Evolutionary conservation across 2,888 invertebrate species (phyloP), one percentile per base, ranked within the genome.

Genomic region (Ecliptopera silaceata): DNA sequence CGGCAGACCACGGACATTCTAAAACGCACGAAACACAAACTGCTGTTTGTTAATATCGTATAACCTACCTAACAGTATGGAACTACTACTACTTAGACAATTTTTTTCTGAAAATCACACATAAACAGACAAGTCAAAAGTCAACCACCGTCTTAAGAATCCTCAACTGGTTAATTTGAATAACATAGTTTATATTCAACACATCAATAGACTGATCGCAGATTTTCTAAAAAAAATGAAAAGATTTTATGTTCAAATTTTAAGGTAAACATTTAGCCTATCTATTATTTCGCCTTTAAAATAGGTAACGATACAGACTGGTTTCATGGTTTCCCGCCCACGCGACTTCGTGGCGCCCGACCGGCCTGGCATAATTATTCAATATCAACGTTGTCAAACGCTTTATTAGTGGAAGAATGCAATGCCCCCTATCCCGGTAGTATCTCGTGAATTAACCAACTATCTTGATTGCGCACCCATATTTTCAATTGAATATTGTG

Each of bases 301-400:
- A 20, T 20, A 20, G 81, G 78, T 77, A 75, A 44, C 26, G 46
- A 46, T 36, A 36, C 76, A 72, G 81, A 90, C 88, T 86, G 89
- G 90, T 88, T 89, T 88, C 88, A 87, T 86, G 86, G 86, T 82
- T 86, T 88, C 86, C 87, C 90, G 87, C 88, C 88, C 82, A 88
- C 88, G 86, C 90, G 90, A 89, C 89, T 78, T 78, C 66, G 75
- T 83, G 90, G 89, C 90, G 90, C 90, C 89, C 74, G 83, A 72
- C 75, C 82, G 79, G 75, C 77, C 71, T 67, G 61, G 72, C 75
- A 75, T 74, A 79, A 80, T 80, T 82, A 80, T 79, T 80, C 75
- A 77, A 79, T 78, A 80, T 75, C 74, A 73, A 72, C 69, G 71
- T 74, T 81, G 80, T 76, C 70, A 77, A 79, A 74, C 69, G 65